Conservation (phyloP, 2,113 vertebrate species). For the Elephas maximus region DNA sequence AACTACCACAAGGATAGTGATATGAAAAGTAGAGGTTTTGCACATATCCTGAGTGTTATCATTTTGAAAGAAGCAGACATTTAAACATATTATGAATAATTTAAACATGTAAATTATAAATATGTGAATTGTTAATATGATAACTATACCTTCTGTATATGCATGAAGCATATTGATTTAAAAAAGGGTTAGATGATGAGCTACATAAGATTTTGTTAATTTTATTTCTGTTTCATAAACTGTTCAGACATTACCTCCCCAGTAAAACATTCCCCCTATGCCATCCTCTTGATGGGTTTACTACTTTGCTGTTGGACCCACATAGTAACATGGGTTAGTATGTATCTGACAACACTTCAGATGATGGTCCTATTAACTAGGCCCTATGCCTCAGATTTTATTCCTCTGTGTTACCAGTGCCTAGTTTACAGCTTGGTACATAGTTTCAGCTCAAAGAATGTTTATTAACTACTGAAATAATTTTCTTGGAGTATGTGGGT, state of each 20-base stretch:
- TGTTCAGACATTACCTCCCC: neutral
- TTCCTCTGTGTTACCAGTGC: neutral
- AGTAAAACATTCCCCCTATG: neutral
- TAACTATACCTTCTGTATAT: neutral
- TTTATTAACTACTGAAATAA: neutral
- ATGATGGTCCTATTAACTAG: neutral
- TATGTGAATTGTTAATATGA: neutral
- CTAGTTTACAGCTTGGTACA: neutral
- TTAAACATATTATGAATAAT: constrained; percentile 30
- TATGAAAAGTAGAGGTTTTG: neutral
- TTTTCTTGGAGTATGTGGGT: neutral
- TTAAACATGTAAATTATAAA: neutral
- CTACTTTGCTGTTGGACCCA: neutral
- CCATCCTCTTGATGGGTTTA: neutral
- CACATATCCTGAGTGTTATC: neutral
- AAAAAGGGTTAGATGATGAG: neutral
- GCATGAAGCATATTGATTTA: neutral
- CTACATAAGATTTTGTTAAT: neutral
- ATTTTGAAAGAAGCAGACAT: constrained; percentile 16
- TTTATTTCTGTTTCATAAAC: neutral
- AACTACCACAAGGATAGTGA: neutral
- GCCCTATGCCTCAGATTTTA: neutral
- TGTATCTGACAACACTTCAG: neutral
- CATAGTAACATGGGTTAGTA: neutral
- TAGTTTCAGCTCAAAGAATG: neutral